Evolutionary conservation across 2,888 invertebrate species (phyloP).

Genomic region (Hetaerina titia): DNA sequence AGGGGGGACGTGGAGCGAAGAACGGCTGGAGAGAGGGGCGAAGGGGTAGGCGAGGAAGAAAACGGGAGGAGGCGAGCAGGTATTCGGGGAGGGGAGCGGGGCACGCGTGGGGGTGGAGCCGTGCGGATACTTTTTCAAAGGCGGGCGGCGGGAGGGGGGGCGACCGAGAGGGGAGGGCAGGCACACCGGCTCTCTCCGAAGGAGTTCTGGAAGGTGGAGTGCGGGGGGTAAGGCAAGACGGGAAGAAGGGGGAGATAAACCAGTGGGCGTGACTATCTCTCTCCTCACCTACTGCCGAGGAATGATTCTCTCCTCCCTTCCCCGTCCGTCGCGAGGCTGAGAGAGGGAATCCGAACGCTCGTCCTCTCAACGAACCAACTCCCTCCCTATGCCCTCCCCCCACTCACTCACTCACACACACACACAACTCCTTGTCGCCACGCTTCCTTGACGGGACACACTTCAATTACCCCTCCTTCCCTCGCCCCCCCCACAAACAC

Average conservation of each 20-base stretch:
- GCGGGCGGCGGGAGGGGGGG: neutral
- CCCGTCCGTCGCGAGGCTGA: neutral
- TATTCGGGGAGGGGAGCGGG: neutral
- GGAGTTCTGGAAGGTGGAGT: neutral
- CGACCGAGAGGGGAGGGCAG: neutral
- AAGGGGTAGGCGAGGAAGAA: neutral
- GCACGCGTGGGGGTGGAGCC: conserved; percentile 5
- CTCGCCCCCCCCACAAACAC: neutral
- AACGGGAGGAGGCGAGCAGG: neutral
- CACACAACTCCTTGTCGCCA: neutral
- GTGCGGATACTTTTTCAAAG: neutral
- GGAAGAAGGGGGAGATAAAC: neutral
- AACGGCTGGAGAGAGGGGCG: neutral
- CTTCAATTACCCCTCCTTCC: neutral
- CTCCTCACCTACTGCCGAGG: neutral
- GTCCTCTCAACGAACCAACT: conserved; percentile 32
- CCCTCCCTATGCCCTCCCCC: neutral
- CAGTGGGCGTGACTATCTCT: conserved; percentile 35
- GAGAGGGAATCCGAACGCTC: neutral
- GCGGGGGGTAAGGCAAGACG: neutral
- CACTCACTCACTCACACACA: neutral
- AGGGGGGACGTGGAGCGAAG: neutral
- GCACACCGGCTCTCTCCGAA: too few species aligned
- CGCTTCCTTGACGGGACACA: conserved; percentile 25
- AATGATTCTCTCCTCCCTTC: neutral